Evolutionary conservation across 1,140 invertebrate genomes (phyloP), one percentile per base, ranked within the genome.

Genomic region (Pantala flavescens): DNA sequence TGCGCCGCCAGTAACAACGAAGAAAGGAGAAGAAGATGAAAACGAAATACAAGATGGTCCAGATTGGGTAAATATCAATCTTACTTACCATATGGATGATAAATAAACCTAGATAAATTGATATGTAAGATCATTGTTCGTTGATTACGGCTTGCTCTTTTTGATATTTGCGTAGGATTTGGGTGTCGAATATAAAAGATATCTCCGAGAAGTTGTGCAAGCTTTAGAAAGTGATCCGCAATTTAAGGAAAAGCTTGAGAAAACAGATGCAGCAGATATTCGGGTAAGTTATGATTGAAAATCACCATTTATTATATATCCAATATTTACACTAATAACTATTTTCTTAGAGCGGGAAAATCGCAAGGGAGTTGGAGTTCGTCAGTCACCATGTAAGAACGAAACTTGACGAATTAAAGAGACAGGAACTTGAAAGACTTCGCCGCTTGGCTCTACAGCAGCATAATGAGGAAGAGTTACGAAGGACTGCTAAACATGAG

Each of bases 381-480:
- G 93, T 97, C 0, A 89, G 89, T 81, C 94, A 97, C 80, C 88
- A 93, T 80, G 88, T 98, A 0, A 87, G 96, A 77, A 90, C 89
- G 0, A 92, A 91, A 83, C 82, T 99, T 23, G 96, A 99, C 82
- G 96, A 99, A 84, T 86, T 98, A 21, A 99, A 99, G 82, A 84
- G 97, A 72, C 86, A 88, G 42, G 97, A 99, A 85, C 78, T 99
- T 70, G 90, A 95, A 71, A 80, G 88, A 75, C 87, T 78, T 84
- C 80, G 84, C 70, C 82, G 85, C 74, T 78, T 86, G 23, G 84
- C 85, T 21, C 77, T 91, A 16, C 83, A 85, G 23, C 71, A 72
- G 23, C n/a, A 63, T 21, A 99, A 99, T 82, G 84, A 96, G 71
- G 86, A 88, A 43, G 97, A 99, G 85, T 78, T 99, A 70, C 90